phyloP scores from a whole-genome alignment of 2,888 invertebrate genomes.

The Oeneis ivallda region DNA sequence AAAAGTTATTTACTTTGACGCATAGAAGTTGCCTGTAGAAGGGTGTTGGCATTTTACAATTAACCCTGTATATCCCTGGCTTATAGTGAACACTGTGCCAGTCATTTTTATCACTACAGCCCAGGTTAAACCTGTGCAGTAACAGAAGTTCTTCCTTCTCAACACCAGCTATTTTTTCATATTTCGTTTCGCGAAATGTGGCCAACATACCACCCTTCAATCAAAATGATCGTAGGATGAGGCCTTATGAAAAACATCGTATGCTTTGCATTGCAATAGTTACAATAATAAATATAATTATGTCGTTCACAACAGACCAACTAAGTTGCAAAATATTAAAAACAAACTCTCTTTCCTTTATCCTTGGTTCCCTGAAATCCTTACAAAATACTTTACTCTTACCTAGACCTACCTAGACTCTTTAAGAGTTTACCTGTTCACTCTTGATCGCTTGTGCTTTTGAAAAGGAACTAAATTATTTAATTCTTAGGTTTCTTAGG shows the following conservation, averaged over 20 bases:
- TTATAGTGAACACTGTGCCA: too few relatives aligned
- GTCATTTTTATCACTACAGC: too few relatives aligned
- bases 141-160: too few relatives aligned
- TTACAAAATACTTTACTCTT: too few relatives aligned
- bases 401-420: constrained; percentile 28
- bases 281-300: not conserved
- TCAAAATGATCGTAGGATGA: too few relatives aligned
- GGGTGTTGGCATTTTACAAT: too few relatives aligned
- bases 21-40: too few relatives aligned
- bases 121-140: too few relatives aligned
- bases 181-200: too few relatives aligned
- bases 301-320: constrained; percentile 20
- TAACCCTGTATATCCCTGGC: too few relatives aligned
- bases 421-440: constrained; percentile 52
- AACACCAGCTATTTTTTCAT: too few relatives aligned
- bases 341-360: constrained; percentile 14
- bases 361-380: constrained; percentile 26
- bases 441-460: constrained; percentile 39
- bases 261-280: constrained; percentile 1
- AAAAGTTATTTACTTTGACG: too few relatives aligned
- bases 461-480: constrained; percentile 11
- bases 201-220: not conserved
- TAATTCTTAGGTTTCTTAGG: not conserved
- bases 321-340: constrained; percentile 19
- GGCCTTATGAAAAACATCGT: not conserved